These are phyloP conservation scores for Brachynemurus nebulosus DNA, from an alignment of 2,888 invertebrate species.

Conservation along the genomic window DNA sequence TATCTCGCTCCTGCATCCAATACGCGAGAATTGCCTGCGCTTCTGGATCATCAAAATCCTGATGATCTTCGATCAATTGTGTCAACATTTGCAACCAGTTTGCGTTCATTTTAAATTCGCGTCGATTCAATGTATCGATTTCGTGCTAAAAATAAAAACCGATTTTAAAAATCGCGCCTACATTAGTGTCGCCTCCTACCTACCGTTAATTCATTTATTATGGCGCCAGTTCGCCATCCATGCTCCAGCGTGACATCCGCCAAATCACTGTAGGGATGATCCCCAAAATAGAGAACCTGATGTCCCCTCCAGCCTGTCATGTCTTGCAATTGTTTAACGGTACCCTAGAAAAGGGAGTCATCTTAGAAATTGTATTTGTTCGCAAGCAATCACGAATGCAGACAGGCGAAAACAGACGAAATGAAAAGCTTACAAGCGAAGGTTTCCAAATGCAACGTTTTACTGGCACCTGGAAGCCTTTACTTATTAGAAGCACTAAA, in stretches of 20 bases:
- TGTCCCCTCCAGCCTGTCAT: slow-evolving; percentile 88
- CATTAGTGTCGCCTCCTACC: too few relatives aligned
- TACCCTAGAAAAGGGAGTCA: slow-evolving; percentile 53
- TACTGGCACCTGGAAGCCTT: background rate
- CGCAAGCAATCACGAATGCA: background rate
- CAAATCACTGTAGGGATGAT: slow-evolving; percentile 94
- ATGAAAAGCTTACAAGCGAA: background rate
- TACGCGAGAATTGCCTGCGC: slow-evolving; percentile 48
- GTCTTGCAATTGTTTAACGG: slow-evolving; percentile 79
- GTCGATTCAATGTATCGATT: slow-evolving; percentile 73
- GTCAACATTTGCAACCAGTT: slow-evolving; percentile 89
- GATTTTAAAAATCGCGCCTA: too few relatives aligned
- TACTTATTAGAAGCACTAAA: too few relatives aligned
- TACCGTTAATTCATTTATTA: slow-evolving; percentile 87
- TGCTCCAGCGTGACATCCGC: slow-evolving; percentile 92
- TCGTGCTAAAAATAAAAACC: slow-evolving; percentile 56
- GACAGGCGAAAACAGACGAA: background rate
- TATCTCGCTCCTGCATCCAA: slow-evolving; percentile 74
- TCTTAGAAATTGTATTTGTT: background rate
- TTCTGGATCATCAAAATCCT: slow-evolving; percentile 59
- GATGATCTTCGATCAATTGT: slow-evolving; percentile 77
- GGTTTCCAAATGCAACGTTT: background rate
- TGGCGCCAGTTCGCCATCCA: slow-evolving; percentile 96
- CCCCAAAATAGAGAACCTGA: slow-evolving; percentile 92
- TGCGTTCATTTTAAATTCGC: slow-evolving; percentile 71